Evolutionary conservation across 1,140 invertebrate genomes (phyloP), one percentile per base, ranked within the genome.

Genomic region (Cotesia chilonis): DNA sequence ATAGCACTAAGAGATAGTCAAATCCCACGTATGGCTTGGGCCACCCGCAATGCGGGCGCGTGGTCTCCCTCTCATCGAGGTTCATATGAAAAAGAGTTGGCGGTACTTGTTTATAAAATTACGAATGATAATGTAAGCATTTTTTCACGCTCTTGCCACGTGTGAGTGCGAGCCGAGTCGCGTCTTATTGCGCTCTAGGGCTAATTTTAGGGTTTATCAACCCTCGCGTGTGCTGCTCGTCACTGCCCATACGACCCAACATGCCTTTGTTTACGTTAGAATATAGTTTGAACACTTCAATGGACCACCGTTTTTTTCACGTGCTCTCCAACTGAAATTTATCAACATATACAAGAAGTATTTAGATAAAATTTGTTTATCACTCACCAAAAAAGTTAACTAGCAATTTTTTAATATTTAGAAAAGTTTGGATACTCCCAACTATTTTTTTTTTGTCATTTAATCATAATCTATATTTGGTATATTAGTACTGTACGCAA

Each of bases 111-210:
- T 85, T 86, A 85, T 82, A 78, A 84, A 85, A 85, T 85, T 86
- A 86, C 84, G 76, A 77, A 86, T 86, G 85, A 86, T 85, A 86
- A 85, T 85, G 83, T 85, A 85, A 85, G 84, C 85, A 84, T 84
- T 85, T 85, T 85, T 83, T 86, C 82, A 84, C 82, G 79, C 82
- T 80, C 79, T 80, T 76, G 73, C 81, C 74, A 74, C 79, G 80
- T 77, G 77, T 80, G 74, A 77, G 76, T 80, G 75, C 55, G 76
- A 78, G 77, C 35, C 51, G 65, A 61, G 76, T 76, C 68, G 67
- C 66, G n/a, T 66, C 52, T 20, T 41, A 3, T 74, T 68, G 76
- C 70, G 77, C 80, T 80, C 67, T 74, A 76, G 79, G 80, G 81
- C 85, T 86, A 86, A 85, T 85, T 86, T 86, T 86, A 86, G 83